Percentiles rank a stretch among this genome's conserved stretches.
These are phyloP conservation scores for Anastrepha ludens DNA, from an alignment of 1,140 invertebrate genomes.

Conservation along the genomic window DNA sequence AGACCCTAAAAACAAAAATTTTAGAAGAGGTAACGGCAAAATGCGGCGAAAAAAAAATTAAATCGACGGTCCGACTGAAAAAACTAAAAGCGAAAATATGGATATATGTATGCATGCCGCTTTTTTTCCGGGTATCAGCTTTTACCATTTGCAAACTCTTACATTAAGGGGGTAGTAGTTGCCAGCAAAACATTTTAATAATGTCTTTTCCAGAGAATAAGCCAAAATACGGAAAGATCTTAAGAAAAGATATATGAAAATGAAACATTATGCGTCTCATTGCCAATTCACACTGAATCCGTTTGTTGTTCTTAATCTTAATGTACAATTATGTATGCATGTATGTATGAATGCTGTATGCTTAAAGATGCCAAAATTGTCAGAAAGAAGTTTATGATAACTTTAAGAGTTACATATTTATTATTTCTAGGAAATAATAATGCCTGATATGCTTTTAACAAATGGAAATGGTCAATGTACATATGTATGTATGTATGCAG, in stretches of 20 bases:
- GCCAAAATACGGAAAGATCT: not conserved
- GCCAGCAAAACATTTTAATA: not conserved
- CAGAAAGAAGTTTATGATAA: not conserved
- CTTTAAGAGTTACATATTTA: slow-evolving; percentile 10
- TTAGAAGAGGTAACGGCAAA: no score
- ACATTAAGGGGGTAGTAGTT: not conserved
- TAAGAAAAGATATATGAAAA: not conserved
- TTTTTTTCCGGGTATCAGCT: no score
- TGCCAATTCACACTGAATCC: not conserved
- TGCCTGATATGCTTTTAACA: not conserved
- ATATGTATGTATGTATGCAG: not conserved
- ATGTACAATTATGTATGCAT: not conserved
- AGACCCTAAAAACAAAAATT: no score
- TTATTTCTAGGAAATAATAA: not conserved
- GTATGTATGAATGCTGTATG: not conserved
- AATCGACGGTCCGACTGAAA: no score
- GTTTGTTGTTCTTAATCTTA: not conserved
- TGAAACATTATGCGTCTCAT: not conserved
- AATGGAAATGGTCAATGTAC: not conserved
- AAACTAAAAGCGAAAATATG: no score
- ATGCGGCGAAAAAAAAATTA: no score
- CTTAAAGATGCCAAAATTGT: not conserved
- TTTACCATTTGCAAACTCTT: no score
- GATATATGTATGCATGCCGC: no score
- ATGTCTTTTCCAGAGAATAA: slow-evolving; percentile 28